phyloP scores from a whole-genome alignment of 2,113 vertebrate species.

The Hippocampus abdominalis region DNA sequence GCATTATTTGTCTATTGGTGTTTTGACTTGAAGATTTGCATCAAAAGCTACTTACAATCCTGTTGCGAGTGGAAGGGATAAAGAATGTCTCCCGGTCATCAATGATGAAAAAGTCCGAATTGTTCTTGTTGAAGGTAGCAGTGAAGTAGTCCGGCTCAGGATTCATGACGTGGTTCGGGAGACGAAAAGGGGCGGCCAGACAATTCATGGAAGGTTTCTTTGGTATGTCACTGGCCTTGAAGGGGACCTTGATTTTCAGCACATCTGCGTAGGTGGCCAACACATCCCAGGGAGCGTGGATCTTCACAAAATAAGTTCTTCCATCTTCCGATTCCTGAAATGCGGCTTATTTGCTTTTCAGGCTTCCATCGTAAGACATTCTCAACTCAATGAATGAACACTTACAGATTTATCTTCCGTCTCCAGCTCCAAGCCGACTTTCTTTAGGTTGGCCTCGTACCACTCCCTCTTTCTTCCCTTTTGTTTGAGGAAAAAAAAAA shows the following conservation, averaged over 20 bases:
- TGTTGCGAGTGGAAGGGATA: conserved; percentile 85
- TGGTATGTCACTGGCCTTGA: conserved; percentile 82
- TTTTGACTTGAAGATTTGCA: background rate
- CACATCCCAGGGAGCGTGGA: conserved; percentile 94
- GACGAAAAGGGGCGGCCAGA: conserved; percentile 76
- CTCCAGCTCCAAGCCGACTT: conserved; percentile 90
- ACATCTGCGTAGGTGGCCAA: conserved; percentile 91
- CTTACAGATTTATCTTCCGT: conserved; percentile 88
- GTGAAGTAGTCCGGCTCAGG: conserved; percentile 89
- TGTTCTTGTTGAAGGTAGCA: conserved; percentile 84
- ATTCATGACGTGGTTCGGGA: conserved; percentile 80
- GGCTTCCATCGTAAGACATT: background rate
- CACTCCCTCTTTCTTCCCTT: conserved; percentile 88
- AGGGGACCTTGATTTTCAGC: conserved; percentile 91
- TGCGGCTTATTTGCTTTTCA: background rate
- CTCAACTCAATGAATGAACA: background rate
- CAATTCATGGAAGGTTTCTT: conserved; percentile 70
- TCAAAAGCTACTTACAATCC: conserved; percentile 81
- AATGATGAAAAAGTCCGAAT: conserved; percentile 90
- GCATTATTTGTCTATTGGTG: no score
- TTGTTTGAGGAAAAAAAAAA: background rate
- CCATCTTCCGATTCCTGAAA: conserved; percentile 88
- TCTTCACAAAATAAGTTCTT: conserved; percentile 89
- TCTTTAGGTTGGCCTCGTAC: conserved; percentile 84
- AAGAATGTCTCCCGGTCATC: conserved; percentile 84